Evolutionary conservation across 2,888 invertebrate genomes (phyloP).

Genomic region (Automeris io): DNA sequence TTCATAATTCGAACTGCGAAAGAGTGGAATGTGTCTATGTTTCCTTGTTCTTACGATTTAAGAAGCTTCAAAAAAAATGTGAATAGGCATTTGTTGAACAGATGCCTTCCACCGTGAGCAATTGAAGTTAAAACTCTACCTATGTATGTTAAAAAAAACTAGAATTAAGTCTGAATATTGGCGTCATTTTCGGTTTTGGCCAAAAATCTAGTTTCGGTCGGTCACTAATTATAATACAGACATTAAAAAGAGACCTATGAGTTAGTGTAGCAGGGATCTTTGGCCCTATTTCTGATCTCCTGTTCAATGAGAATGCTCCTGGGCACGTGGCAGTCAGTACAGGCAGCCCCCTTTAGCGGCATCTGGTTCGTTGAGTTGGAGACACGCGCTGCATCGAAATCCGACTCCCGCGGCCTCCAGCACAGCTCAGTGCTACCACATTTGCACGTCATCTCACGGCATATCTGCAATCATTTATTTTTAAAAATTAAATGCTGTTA

Average conservation of each 20-base stretch:
- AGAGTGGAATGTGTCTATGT: too few species aligned
- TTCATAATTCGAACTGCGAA: too few species aligned
- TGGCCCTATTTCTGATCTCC: constrained; percentile 26
- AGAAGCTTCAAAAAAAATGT: background rate
- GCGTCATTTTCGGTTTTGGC: too few species aligned
- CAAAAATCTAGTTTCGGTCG: too few species aligned
- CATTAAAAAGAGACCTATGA: background rate
- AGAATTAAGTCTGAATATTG: background rate
- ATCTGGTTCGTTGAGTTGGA: constrained; percentile 47
- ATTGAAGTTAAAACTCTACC: too few species aligned
- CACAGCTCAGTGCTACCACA: constrained; percentile 49
- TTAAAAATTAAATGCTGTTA: background rate
- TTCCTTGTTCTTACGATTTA: too few species aligned
- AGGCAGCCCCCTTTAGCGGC: constrained; percentile 32
- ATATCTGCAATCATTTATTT: constrained; percentile 37
- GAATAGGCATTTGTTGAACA: too few species aligned
- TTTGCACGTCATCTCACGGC: constrained; percentile 56
- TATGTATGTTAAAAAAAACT: too few species aligned
- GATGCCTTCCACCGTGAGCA: too few species aligned
- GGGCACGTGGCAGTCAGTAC: constrained; percentile 35
- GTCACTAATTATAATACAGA: too few species aligned
- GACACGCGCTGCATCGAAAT: constrained; percentile 50
- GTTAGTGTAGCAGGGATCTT: constrained; percentile 18
- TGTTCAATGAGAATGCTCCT: constrained; percentile 46
- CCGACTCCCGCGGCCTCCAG: constrained; percentile 51